These are phyloP conservation scores for Clarias batrachus DNA, from an alignment of 2,113 vertebrate species.

Conservation along the genomic window DNA sequence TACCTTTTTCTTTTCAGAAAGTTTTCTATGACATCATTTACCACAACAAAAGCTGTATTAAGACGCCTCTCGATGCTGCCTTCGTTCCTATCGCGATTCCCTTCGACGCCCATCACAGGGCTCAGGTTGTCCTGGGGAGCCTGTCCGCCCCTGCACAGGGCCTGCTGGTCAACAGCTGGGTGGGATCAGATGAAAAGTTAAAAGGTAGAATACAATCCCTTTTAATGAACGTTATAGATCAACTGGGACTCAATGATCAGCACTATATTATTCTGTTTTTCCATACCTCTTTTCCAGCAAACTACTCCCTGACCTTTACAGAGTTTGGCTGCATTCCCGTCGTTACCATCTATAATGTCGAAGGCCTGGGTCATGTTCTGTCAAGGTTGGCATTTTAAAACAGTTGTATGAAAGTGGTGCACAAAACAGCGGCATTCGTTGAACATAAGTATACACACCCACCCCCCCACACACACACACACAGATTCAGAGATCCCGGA, in stretches of 20 bases:
- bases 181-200: constrained; percentile 20
- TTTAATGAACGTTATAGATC: neutral
- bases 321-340: constrained; percentile 57
- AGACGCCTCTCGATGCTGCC: constrained; percentile 20
- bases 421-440: neutral
- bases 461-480: neutral
- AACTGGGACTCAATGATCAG: neutral
- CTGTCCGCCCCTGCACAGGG: constrained; percentile 50
- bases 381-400: constrained; percentile 46
- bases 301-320: constrained; percentile 47
- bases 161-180: constrained; percentile 54
- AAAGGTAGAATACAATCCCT: constrained; percentile 33
- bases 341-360: neutral
- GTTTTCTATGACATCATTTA: constrained; percentile 48
- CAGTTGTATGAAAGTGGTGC: neutral
- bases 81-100: constrained; percentile 51
- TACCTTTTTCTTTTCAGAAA: constrained; percentile 35
- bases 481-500: neutral
- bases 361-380: constrained; percentile 19
- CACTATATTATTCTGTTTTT: neutral
- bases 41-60: constrained; percentile 53
- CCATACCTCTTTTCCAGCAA: constrained; percentile 28
- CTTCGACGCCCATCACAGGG: constrained; percentile 37
- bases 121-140: constrained; percentile 50
- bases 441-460: neutral